Base-by-base conservation (phyloP, 2,888 invertebrate species). In the Imbricaverruca yamaguchii region DNA sequence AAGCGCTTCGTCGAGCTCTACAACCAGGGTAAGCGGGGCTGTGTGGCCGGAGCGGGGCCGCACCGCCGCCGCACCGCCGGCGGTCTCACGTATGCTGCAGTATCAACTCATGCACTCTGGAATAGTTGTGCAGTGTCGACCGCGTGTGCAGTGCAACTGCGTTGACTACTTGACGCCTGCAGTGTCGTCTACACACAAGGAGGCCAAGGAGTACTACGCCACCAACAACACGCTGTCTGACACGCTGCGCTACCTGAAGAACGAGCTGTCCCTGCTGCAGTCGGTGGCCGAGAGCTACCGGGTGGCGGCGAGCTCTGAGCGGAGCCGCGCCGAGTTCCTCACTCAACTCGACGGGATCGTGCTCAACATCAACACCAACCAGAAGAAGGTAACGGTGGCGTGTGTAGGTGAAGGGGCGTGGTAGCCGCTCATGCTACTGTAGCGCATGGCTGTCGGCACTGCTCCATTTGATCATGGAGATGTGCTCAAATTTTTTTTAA, bases 1-100 rank as follows among this genome's bases (percentile, higher is more conserved):
- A 91, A 94, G 85, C 90, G 98, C 85, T 98, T 99, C 87, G 91
- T 98, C 85, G 98, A 98, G 88, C 90, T 98, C 25, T 83, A 83
- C 25, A 81, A 83, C 57, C 83, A 83, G 39, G 81, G 83, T 83
- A 55, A 55, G 69, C 13, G 63, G 18, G 18, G 53, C 21, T 21
- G 59, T 53, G 53, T 10, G 13, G 23, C 56, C n/a, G 53, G 39
- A 39, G 39, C 39, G 39, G 4, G 39, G 39, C 39, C 39, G 39
- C 39, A 39, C 39, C 39, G 39, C 39, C 39, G 39, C 4, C 39
- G 2, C 39, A 39, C 39, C 4, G 39, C 39, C 39, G 39, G 4
- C 39, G 39, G 39, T 39, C 39, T 39, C 39, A n/a, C n/a, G n/a
- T n/a, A n/a, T n/a, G n/a, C 39, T 39, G 39, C 4, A 39, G 39